A percentile compares a stretch with the other conserved stretches of the same genome.
phyloP scores from a whole-genome alignment of 2,888 invertebrate species.

The Laspeyria flexula region DNA sequence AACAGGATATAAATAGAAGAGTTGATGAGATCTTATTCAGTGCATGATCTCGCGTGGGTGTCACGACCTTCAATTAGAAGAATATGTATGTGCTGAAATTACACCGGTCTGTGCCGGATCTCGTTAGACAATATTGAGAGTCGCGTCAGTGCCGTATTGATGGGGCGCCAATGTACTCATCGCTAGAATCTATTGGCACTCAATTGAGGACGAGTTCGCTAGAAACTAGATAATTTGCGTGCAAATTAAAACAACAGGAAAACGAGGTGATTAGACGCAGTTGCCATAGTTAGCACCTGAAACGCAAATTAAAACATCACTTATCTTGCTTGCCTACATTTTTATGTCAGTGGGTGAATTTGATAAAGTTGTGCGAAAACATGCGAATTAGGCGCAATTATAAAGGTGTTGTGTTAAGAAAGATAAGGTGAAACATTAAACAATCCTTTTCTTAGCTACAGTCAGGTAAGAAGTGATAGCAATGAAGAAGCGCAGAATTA shows the following conservation, averaged over 20 bases:
- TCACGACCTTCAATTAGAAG: constrained; percentile 72
- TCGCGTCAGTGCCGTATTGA: constrained; percentile 57
- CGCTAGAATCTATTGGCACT: constrained; percentile 46
- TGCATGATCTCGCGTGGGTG: constrained; percentile 64
- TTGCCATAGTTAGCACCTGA: constrained; percentile 44
- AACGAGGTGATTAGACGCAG: constrained; percentile 49
- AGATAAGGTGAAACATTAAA: too few relatives aligned
- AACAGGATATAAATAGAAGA: constrained; percentile 69
- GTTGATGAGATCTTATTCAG: constrained; percentile 65
- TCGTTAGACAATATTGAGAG: constrained; percentile 51
- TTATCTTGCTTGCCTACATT: constrained; percentile 60
- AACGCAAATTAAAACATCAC: constrained; percentile 55
- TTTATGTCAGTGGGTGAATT: constrained; percentile 70
- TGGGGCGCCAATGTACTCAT: constrained; percentile 59
- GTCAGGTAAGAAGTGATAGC: constrained; percentile 14
- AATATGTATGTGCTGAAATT: constrained; percentile 57
- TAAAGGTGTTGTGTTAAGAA: neutral
- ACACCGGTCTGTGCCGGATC: constrained; percentile 61
- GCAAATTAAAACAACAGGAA: constrained; percentile 50
- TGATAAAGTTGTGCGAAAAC: constrained; percentile 67
- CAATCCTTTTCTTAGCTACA: neutral
- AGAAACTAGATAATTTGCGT: constrained; percentile 38
- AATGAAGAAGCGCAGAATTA: constrained; percentile 21
- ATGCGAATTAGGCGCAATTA: constrained; percentile 49
- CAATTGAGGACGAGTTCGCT: constrained; percentile 51